phyloP scores from a whole-genome alignment of 2,113 vertebrate genomes.

The Andinoacara biseriatus region DNA sequence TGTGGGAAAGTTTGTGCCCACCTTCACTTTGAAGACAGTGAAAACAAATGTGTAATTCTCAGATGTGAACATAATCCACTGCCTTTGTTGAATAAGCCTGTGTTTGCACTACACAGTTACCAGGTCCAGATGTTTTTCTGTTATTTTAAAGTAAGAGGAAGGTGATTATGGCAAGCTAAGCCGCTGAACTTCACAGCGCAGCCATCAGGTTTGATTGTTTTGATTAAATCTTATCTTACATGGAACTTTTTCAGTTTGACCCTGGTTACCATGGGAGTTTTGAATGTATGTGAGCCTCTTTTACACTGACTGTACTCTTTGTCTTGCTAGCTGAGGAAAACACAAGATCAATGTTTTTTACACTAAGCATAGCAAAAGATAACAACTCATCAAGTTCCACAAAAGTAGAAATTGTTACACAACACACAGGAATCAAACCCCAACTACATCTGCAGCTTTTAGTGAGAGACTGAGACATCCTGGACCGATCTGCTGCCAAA shows the following conservation, averaged over 20 bases:
- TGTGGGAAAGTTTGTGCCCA: slow-evolving; percentile 42
- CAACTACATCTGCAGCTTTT: not conserved
- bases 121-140: slow-evolving; percentile 37
- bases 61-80: slow-evolving; percentile 42
- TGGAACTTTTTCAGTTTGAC: slow-evolving; percentile 4
- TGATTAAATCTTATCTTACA: slow-evolving; percentile 22
- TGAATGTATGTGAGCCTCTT: not conserved
- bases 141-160: slow-evolving; percentile 8
- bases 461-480: slow-evolving; percentile 11
- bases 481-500: slow-evolving; percentile 43
- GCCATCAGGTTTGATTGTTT: slow-evolving; percentile 21
- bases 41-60: slow-evolving; percentile 53
- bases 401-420: not conserved
- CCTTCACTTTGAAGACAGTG: slow-evolving; percentile 49
- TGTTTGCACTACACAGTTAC: slow-evolving; percentile 1
- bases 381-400: not conserved
- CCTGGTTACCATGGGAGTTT: not conserved
- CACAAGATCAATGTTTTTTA: slow-evolving; percentile 8
- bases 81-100: slow-evolving; percentile 25
- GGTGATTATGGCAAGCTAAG: not conserved
- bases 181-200: not conserved
- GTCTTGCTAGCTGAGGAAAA: slow-evolving; percentile 8
- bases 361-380: slow-evolving; percentile 8
- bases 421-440: not conserved
- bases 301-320: slow-evolving; percentile 2